phyloP scores from a whole-genome alignment of 1,140 invertebrate species.

The Drosophila watanabei region DNA sequence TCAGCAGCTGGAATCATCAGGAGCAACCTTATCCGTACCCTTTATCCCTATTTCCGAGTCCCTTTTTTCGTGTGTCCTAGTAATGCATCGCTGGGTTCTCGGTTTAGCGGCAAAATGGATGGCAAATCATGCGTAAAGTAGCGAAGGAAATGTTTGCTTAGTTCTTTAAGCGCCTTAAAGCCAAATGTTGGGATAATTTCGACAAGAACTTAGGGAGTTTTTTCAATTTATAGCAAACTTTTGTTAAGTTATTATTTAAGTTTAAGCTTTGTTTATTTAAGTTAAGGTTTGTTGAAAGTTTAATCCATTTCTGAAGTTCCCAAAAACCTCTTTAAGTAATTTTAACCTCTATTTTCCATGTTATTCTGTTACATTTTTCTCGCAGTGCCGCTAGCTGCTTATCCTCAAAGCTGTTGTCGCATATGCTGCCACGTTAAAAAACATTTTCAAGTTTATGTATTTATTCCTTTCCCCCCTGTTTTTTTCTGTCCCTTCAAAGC shows the following conservation, averaged over 20 bases:
- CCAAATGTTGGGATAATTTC: neutral
- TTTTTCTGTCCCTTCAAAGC: neutral
- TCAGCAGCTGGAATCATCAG: slow-evolving; percentile 48
- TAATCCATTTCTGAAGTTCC: no score
- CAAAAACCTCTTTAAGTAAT: neutral
- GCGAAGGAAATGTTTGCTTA: slow-evolving; percentile 56
- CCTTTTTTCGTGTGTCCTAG: slow-evolving; percentile 33
- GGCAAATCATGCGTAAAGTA: slow-evolving; percentile 77
- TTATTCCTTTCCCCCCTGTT: slow-evolving; percentile 27
- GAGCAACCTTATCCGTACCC: slow-evolving; percentile 19
- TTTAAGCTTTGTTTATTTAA: no score
- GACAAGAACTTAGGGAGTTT: neutral
- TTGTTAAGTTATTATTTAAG: no score
- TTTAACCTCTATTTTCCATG: neutral
- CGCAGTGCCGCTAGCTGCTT: slow-evolving; percentile 7
- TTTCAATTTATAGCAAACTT: neutral
- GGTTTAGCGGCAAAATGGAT: slow-evolving; percentile 22
- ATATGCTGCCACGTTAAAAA: slow-evolving; percentile 36
- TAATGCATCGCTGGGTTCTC: slow-evolving; percentile 71
- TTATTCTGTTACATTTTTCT: slow-evolving; percentile 1
- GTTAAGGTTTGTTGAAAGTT: neutral
- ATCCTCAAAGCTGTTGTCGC: slow-evolving; percentile 37
- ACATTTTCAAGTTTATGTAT: slow-evolving; percentile 52
- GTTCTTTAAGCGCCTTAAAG: slow-evolving; percentile 29
- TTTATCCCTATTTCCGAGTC: slow-evolving; percentile 36